Evolutionary conservation across 2,113 vertebrate genomes (phyloP).

Genomic region (Himantopus leucocephalus): DNA sequence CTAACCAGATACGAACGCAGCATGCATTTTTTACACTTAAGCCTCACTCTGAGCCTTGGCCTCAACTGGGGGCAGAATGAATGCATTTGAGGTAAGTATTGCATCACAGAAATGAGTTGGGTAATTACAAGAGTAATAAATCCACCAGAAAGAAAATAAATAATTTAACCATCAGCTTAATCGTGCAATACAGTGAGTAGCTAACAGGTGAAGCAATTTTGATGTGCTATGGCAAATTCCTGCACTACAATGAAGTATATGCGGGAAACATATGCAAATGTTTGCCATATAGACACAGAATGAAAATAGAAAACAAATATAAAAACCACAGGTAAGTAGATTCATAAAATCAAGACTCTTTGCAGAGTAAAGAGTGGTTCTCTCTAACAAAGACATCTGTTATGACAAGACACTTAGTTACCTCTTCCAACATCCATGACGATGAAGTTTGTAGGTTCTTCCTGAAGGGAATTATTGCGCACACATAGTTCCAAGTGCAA

Average conservation of each 20-base stretch:
- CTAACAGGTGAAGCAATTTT: neutral
- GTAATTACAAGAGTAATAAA: neutral
- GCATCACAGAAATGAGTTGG: neutral
- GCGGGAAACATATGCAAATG: neutral
- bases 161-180: neutral
- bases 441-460: neutral
- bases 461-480: neutral
- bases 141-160: neutral
- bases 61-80: neutral
- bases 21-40: neutral
- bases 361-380: neutral
- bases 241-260: neutral
- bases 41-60: neutral
- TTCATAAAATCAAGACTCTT: neutral
- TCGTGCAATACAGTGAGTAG: neutral
- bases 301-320: neutral
- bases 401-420: neutral
- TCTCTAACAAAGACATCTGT: neutral
- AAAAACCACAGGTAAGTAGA: neutral
- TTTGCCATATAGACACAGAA: neutral
- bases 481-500: neutral
- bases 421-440: neutral
- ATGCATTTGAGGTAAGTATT: neutral
- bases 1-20: neutral
- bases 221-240: neutral